Percentiles rank a stretch among this genome's conserved stretches.
Evolutionary conservation across 1,140 invertebrate genomes (phyloP).

Genomic region (Bombyx mandarina): DNA sequence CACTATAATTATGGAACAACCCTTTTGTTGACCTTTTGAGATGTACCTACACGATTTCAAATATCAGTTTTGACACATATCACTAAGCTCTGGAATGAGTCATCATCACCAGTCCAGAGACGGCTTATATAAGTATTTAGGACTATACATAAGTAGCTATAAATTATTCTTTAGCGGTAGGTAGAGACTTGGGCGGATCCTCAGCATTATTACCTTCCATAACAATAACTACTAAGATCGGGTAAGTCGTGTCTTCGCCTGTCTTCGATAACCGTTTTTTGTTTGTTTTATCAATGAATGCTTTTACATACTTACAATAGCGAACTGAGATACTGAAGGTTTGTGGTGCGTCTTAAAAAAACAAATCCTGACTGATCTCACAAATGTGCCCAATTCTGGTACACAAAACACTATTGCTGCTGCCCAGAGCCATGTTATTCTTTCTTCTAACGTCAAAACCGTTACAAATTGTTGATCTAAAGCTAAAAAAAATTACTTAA

Average conservation of each 20-base stretch:
- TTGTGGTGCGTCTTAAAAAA: slow-evolving; percentile 88
- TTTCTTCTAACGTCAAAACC: slow-evolving; percentile 80
- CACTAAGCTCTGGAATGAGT: no score
- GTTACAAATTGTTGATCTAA: slow-evolving; percentile 86
- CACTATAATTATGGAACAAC: no score
- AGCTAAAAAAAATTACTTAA: slow-evolving; percentile 59
- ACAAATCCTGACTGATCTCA: slow-evolving; percentile 87
- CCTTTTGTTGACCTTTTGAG: no score
- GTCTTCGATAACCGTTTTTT: slow-evolving; percentile 62
- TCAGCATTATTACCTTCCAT: neutral
- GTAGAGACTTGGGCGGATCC: no score
- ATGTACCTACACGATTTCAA: no score
- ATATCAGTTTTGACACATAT: no score
- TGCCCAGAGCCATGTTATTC: slow-evolving; percentile 93
- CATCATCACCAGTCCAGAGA: no score
- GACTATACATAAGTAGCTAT: no score
- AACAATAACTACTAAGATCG: neutral
- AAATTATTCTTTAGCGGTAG: no score
- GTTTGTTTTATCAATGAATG: neutral
- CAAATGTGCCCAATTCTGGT: slow-evolving; percentile 87
- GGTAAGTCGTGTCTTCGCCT: neutral
- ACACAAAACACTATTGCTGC: slow-evolving; percentile 85
- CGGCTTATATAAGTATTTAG: no score
- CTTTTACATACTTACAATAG: slow-evolving; percentile 46
- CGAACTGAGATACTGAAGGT: slow-evolving; percentile 73